Percentiles rank a stretch among this genome's conserved stretches.
Evolutionary conservation across 2,888 invertebrate species (phyloP).

Genomic region (Cryptus armator): DNA sequence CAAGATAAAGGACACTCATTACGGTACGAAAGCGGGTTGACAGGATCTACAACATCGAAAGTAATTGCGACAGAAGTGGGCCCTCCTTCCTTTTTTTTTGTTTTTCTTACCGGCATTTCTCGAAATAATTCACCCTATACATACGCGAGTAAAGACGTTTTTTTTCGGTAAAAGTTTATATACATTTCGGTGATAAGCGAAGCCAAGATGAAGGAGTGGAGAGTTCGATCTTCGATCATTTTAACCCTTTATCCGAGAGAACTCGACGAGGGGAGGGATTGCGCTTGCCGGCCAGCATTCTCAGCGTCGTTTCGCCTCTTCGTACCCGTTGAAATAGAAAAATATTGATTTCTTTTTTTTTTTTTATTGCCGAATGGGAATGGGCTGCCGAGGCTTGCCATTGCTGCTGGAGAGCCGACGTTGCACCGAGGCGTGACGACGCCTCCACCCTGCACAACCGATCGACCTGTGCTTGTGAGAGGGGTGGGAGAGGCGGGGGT

Average conservation of each 20-base stretch:
- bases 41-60: slow-evolving; percentile 41
- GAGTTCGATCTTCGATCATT: not conserved
- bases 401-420: slow-evolving; percentile 35
- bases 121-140: not conserved
- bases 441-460: slow-evolving; percentile 35
- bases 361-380: slow-evolving; percentile 36
- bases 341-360: slow-evolving; percentile 48
- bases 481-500: not conserved
- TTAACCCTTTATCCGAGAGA: slow-evolving; percentile 1
- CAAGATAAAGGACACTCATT: slow-evolving; percentile 52
- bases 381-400: slow-evolving; percentile 2
- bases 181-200: not conserved
- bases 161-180: not conserved
- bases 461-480: slow-evolving; percentile 28
- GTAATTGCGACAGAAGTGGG: slow-evolving; percentile 26
- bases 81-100: not conserved
- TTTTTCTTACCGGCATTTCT: not conserved
- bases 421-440: slow-evolving; percentile 45
- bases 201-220: not conserved
- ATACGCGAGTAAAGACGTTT: not conserved
- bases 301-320: not conserved
- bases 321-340: slow-evolving; percentile 39
- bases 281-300: slow-evolving; percentile 15
- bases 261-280: not conserved
- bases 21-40: slow-evolving; percentile 17